Base-by-base conservation (phyloP, 2,797 vertebrate genomes). In the Yasuhikotakia modesta region DNA sequence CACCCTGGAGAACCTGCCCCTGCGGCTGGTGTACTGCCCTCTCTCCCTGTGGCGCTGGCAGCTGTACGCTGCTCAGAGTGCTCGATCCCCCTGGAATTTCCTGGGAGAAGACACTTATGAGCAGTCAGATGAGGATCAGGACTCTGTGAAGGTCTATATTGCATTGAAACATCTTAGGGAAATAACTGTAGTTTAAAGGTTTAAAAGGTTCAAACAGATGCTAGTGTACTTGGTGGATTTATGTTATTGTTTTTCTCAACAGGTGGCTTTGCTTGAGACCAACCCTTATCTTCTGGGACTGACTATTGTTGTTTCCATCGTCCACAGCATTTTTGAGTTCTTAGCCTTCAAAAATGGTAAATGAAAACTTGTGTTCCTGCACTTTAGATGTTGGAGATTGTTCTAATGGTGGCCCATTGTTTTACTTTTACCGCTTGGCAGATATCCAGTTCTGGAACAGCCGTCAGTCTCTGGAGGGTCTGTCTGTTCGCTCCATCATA, bases 371-470 rank as follows among this genome's bases (percentile, higher is more conserved):
- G 17, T 17, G 4, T 35, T 73, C 16, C 61, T 46, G 14, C 19
- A 21, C 8, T 35, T 60, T 50, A 48, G 11, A 52, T n/a, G n/a
- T 69, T 66, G 5, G 19, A 58, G 43, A 22, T 45, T n/a, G 27
- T 52, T 75, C 17, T 19, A 5, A 46, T 78, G 14, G 32, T 68
- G 30, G 4, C 53, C 46, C 10, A n/a, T 45, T 64, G n/a, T 10
- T 64, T 14, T 71, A 79, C 16, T 4, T 67, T 6, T 60, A 4
- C 39, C 65, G 50, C 70, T 65, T n/a, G 75, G 66, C 89, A 98
- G 97, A 99, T 72, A 99, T 99, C 90, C 97, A 99, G 89, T 98
- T 99, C 88, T 99, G 97, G 97, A 98, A 98, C 88, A 98, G 96
- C 85, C 92, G 97, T 24, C 97, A 99, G 83, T 98, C 97, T 39